These are phyloP conservation scores for Pionites leucogaster DNA, from an alignment of 2,113 vertebrate genomes.

Conservation along the genomic window DNA sequence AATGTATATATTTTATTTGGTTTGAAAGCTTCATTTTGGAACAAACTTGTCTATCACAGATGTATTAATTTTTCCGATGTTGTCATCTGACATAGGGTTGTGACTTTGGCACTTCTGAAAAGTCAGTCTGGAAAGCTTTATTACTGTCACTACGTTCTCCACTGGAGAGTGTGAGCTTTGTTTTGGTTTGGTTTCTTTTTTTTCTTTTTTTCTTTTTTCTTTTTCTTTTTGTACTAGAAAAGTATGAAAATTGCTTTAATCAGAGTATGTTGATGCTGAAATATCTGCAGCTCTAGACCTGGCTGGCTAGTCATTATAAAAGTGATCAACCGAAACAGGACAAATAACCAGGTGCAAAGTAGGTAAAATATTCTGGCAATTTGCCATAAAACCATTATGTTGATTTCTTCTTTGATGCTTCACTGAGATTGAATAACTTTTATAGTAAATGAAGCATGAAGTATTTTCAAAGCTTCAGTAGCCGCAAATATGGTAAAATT, in stretches of 20 bases:
- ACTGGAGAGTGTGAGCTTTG: neutral
- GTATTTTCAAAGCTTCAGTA: slow-evolving; percentile 31
- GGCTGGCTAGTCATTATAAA: neutral
- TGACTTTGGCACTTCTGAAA: neutral
- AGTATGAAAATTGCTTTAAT: neutral
- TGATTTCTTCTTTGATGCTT: slow-evolving; percentile 15
- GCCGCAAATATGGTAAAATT: neutral
- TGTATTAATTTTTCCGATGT: neutral
- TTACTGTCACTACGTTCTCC: neutral
- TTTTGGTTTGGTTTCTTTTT: accelerated
- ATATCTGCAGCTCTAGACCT: neutral
- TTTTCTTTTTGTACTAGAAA: neutral
- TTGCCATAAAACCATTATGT: neutral
- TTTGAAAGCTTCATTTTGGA: neutral
- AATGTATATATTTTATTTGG: neutral
- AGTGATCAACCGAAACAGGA: neutral
- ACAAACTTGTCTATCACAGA: neutral
- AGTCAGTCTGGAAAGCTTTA: neutral
- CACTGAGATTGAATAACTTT: slow-evolving; percentile 1
- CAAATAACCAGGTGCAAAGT: neutral
- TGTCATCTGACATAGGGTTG: neutral
- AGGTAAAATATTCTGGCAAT: slow-evolving; percentile 17
- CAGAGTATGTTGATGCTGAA: neutral
- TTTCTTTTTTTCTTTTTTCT: accelerated
- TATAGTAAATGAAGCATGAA: neutral